Conservation (phyloP, 2,888 invertebrate species). For the Mesorhabditis spiculigera region DNA sequence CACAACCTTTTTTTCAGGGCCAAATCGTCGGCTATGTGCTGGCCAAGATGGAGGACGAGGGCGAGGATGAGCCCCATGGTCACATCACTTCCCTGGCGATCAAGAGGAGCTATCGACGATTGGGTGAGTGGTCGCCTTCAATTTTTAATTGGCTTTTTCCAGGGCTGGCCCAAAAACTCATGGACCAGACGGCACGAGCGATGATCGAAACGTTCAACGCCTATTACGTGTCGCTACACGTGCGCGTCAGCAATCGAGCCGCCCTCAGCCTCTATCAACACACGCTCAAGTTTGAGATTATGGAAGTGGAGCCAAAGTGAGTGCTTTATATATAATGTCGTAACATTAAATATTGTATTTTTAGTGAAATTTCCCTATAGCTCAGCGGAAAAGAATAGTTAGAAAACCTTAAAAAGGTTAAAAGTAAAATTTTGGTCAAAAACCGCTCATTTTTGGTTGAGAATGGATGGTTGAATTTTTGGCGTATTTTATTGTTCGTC, state of each 20-base stretch:
- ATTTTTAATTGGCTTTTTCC: background rate
- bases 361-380: too few species aligned
- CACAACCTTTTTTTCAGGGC: constrained; percentile 66
- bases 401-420: too few species aligned
- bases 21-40: constrained; percentile 82
- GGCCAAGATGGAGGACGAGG: constrained; percentile 99
- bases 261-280: constrained; percentile 54
- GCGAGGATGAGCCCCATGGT: constrained; percentile 95
- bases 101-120: constrained; percentile 75
- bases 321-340: constrained; percentile 22
- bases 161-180: constrained; percentile 82
- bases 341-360: background rate
- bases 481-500: constrained; percentile 63
- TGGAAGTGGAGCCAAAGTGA: constrained; percentile 60
- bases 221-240: constrained; percentile 95
- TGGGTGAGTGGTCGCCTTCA: constrained; percentile 63
- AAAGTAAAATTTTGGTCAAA: too few species aligned
- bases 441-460: too few species aligned
- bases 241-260: constrained; percentile 85
- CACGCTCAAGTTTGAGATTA: constrained; percentile 46
- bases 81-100: constrained; percentile 96
- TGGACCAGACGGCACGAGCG: constrained; percentile 96
- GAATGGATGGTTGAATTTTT: too few species aligned
- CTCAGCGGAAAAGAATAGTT: too few species aligned
- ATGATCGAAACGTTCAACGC: constrained; percentile 99